phyloP scores from a whole-genome alignment of 2,113 vertebrate genomes.

The Phylloscopus trochiloides region DNA sequence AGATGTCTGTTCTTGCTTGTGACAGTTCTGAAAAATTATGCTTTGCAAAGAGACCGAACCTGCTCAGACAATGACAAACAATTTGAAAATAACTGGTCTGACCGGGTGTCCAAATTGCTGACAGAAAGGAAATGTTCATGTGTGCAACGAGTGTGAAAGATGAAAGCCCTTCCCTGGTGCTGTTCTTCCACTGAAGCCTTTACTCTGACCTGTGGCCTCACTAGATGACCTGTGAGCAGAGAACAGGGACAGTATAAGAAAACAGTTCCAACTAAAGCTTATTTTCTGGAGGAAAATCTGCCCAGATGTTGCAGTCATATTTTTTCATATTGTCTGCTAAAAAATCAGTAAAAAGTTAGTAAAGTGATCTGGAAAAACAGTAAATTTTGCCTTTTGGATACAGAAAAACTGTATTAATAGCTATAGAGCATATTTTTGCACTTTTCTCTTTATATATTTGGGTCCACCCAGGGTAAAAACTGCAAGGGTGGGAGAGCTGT shows the following conservation, averaged over 20 bases:
- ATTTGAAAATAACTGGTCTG: slow-evolving; percentile 26
- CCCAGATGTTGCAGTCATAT: not conserved
- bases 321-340: not conserved
- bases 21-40: not conserved
- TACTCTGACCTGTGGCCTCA: not conserved
- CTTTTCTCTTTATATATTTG: not conserved
- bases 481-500: not conserved
- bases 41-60: not conserved
- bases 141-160: not conserved
- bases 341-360: not conserved
- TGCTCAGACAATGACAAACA: not conserved
- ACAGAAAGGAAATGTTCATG: slow-evolving; percentile 28
- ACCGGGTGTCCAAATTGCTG: not conserved
- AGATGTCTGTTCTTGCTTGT: not conserved
- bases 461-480: not conserved
- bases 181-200: not conserved
- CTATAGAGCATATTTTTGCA: not conserved
- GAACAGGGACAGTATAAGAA: not conserved
- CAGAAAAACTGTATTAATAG: not conserved
- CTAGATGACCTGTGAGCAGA: not conserved
- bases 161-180: not conserved
- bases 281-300: not conserved
- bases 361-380: not conserved
- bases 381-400: not conserved
- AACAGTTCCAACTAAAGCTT: not conserved